These are phyloP conservation scores for Sylvicola fuscatus DNA, from an alignment of 2,888 invertebrate species.

Conservation along the genomic window DNA sequence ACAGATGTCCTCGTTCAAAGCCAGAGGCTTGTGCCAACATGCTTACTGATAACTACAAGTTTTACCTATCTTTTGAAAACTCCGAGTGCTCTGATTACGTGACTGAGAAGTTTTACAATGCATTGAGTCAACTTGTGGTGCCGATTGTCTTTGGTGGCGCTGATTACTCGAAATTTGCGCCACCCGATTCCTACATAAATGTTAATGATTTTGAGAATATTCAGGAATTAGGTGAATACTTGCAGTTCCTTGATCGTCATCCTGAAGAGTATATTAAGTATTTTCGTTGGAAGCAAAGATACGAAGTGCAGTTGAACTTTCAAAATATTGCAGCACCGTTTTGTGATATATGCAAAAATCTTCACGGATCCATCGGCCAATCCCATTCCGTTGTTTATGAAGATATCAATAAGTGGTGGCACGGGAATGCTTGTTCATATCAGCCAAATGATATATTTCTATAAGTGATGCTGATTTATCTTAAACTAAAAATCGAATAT, in stretches of 20 bases:
- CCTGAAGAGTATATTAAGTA: slow-evolving; percentile 37
- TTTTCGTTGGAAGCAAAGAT: slow-evolving; percentile 39
- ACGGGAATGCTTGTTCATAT: slow-evolving; percentile 7
- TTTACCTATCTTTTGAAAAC: slow-evolving; percentile 47
- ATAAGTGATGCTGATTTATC: too few species aligned
- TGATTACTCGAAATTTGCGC: slow-evolving; percentile 35
- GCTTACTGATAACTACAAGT: slow-evolving; percentile 36
- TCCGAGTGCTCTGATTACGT: slow-evolving; percentile 47
- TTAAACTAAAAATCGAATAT: too few species aligned
- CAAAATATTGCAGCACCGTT: slow-evolving; percentile 11
- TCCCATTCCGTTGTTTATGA: slow-evolving; percentile 15
- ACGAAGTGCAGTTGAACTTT: slow-evolving; percentile 22
- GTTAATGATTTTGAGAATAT: slow-evolving; percentile 37
- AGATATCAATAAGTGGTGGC: slow-evolving; percentile 21
- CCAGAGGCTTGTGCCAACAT: slow-evolving; percentile 20
- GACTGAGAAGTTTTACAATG: slow-evolving; percentile 34
- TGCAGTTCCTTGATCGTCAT: slow-evolving; percentile 24
- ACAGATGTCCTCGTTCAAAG: slow-evolving; percentile 5
- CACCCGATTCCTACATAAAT: slow-evolving; percentile 40
- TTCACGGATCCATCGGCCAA: slow-evolving; percentile 7
- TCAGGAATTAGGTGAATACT: slow-evolving; percentile 32
- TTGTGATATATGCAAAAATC: slow-evolving; percentile 17
- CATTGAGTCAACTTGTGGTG: slow-evolving; percentile 25
- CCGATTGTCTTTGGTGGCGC: slow-evolving; percentile 49
- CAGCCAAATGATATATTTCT: too few species aligned